Evolutionary conservation across 2,888 invertebrate species (phyloP), one percentile per base, ranked within the genome.

Genomic region (Operophtera brumata): DNA sequence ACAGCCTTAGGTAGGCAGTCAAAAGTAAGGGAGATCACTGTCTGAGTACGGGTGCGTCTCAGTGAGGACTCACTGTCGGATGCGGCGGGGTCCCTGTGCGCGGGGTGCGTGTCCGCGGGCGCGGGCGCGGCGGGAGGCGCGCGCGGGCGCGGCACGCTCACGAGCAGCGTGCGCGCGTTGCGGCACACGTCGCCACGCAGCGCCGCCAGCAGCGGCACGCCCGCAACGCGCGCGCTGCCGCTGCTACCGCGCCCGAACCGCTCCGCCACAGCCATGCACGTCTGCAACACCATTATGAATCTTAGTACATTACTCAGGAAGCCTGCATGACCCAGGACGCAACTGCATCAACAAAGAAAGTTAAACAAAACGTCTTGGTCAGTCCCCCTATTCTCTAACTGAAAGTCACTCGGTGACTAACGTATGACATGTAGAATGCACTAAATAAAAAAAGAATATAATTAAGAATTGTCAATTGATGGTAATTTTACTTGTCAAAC

Each of bases 181-280:
- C 94, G 94, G 61, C 94, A 93, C 47, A 96, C 93, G 71, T 95
- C 94, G 35, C 93, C 93, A 30, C 93, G 91, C 84, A 93, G 96
- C 90, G 95, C 96, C 66, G 75, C 71, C 73, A 89, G 82, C 65
- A 89, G 78, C 43, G 86, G 85, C 69, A 73, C 80, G 63, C 84
- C 84, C 56, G 66, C 62, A 2, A 59, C 42, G 37, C 66, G 50
- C 59, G 34, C 47, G 52, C 59, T 6, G 54, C 64, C 32, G 37
- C 64, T 32, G 54, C 57, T 59, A 49, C 67, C 62, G 35, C 36
- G 34, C 6, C 13, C 34, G 20, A 8, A 37, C 6, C 42, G 48
- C 57, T 45, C 49, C 40, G 59, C 61, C 37, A 62, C 56, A 1
- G 35, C 10, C 60, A 62, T 53, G 47, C 54, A 51, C 12, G 48